Conservation (phyloP, 2,888 invertebrate species). For the Pinctada fucata region DNA sequence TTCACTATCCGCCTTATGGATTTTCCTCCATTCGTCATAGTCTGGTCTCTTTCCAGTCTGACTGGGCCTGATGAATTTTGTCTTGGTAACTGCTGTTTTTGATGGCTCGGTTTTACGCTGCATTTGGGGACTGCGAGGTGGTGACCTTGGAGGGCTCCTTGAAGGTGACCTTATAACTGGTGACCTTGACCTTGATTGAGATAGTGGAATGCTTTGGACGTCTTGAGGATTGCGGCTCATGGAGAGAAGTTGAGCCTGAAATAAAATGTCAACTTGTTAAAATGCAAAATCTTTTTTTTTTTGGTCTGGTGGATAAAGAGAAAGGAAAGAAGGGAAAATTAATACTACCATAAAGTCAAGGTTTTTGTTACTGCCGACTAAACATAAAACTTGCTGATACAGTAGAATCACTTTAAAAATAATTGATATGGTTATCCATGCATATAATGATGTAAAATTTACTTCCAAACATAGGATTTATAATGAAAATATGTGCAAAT, state of each 20-base stretch:
- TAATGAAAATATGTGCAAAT: background rate
- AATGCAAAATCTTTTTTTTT: background rate
- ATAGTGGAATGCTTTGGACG: constrained; percentile 14
- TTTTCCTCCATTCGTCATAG: constrained; percentile 27
- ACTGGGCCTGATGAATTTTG: constrained; percentile 22
- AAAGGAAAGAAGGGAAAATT: too few relatives aligned
- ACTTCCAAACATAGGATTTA: too few relatives aligned
- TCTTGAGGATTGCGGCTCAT: background rate
- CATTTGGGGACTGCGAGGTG: constrained; percentile 26
- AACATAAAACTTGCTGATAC: too few relatives aligned
- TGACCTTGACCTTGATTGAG: constrained; percentile 20
- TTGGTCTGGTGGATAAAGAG: too few relatives aligned
- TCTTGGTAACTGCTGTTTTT: constrained; percentile 57
- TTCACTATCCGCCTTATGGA: constrained; percentile 45
- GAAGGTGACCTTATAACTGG: constrained; percentile 36
- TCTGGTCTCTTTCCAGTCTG: constrained; percentile 40
- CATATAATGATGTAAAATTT: background rate
- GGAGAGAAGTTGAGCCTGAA: constrained; percentile 60
- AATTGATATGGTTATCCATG: background rate
- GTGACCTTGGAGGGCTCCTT: constrained; percentile 42
- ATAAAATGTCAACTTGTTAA: background rate
- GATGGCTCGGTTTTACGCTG: constrained; percentile 32
- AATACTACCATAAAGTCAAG: too few relatives aligned
- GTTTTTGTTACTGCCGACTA: too few relatives aligned
- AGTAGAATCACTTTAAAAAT: too few relatives aligned